These are phyloP conservation scores for Cephus pulcher DNA, from an alignment of 2,888 invertebrate genomes.

Conservation along the genomic window DNA sequence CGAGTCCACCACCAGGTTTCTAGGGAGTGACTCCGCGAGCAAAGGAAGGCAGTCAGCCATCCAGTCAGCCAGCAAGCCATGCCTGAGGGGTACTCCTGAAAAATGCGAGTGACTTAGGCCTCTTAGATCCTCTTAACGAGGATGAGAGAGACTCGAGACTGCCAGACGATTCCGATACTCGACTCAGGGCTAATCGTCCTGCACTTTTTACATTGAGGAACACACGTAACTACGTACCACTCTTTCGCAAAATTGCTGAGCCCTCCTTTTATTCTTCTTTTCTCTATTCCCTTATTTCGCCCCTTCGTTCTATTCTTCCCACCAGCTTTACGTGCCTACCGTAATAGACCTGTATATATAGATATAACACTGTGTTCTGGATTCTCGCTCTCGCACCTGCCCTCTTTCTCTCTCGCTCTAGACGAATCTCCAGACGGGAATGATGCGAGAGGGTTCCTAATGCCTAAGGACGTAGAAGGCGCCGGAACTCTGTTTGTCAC, in stretches of 20 bases:
- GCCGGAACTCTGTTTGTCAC: neutral
- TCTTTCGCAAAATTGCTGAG: neutral
- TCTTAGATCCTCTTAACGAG: slow-evolving; percentile 4
- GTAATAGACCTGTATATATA: neutral
- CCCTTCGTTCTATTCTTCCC: neutral
- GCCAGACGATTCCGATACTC: neutral
- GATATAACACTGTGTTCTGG: neutral
- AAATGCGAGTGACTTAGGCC: slow-evolving; percentile 5
- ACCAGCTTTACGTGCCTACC: neutral
- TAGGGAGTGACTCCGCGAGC: neutral
- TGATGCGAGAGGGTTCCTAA: neutral
- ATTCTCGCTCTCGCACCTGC: neutral
- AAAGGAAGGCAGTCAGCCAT: neutral
- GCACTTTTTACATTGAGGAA: neutral
- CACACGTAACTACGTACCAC: neutral
- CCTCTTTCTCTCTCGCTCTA: neutral
- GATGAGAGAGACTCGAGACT: neutral
- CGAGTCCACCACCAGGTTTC: neutral
- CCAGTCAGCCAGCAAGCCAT: neutral
- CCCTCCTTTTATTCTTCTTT: neutral
- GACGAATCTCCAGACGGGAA: neutral
- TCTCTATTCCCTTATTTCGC: neutral
- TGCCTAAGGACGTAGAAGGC: neutral
- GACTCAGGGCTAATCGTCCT: neutral
- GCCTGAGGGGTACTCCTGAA: neutral